Percentiles rank a stretch among this genome's conserved stretches.
Conservation (phyloP, 2,888 invertebrate species). For the Ichneumoninae sp. region DNA sequence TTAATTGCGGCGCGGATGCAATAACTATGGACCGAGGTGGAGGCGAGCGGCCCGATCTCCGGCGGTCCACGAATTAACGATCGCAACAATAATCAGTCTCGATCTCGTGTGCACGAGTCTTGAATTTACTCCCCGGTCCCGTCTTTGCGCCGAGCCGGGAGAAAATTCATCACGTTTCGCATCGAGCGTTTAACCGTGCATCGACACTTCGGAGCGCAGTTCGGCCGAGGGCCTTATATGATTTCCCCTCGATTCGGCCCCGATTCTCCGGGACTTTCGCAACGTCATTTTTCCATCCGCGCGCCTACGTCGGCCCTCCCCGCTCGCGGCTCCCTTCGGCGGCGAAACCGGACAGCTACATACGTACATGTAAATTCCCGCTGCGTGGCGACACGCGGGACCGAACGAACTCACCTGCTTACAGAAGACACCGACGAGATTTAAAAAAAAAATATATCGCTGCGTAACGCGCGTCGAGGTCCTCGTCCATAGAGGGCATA, state of each 20-base stretch:
- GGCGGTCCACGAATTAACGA: constrained; percentile 58
- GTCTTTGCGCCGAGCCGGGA: too few species aligned
- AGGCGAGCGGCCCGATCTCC: background rate
- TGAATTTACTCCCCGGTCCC: constrained; percentile 36
- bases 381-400: constrained; percentile 65
- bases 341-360: constrained; percentile 69
- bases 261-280: constrained; percentile 60
- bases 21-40: constrained; percentile 23
- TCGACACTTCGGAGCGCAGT: too few species aligned
- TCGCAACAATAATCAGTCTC: constrained; percentile 43
- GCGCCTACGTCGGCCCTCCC: background rate
- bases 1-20: constrained; percentile 44
- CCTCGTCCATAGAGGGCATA: constrained; percentile 51
- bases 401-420: constrained; percentile 31
- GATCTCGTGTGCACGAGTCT: constrained; percentile 45
- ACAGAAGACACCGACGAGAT: constrained; percentile 40
- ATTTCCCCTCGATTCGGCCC: background rate
- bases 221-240: too few species aligned
- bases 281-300: constrained; percentile 36
- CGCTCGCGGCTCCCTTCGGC: constrained; percentile 36
- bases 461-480: constrained; percentile 48
- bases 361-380: constrained; percentile 73
- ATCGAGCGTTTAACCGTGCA: too few species aligned
- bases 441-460: constrained; percentile 31
- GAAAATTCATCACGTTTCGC: too few species aligned